A percentile compares a stretch with the other conserved stretches of the same genome.
These are phyloP conservation scores for Epinotia ramella DNA, from an alignment of 2,888 invertebrate genomes.

Conservation along the genomic window DNA sequence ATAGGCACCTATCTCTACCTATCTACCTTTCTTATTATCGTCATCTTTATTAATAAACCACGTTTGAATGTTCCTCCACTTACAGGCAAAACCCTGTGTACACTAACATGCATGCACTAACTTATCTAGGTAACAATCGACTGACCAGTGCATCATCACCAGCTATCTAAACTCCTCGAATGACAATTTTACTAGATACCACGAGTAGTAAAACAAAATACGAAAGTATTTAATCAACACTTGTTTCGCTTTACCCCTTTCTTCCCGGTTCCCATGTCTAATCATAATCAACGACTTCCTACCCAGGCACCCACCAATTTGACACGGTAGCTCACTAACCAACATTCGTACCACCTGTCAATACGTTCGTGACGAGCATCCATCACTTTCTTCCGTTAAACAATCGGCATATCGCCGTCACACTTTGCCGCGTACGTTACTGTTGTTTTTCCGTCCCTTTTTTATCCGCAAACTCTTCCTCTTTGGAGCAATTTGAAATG, in stretches of 20 bases:
- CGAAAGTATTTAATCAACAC: conserved; percentile 20
- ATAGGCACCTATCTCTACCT: no score
- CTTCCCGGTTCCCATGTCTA: conserved; percentile 54
- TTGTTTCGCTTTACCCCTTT: conserved; percentile 38
- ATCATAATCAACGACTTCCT: conserved; percentile 52
- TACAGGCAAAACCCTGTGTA: not conserved
- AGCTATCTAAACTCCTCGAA: not conserved
- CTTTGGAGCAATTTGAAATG: conserved; percentile 72
- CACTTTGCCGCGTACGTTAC: conserved; percentile 70
- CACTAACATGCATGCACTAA: not conserved
- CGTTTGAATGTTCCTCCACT: not conserved
- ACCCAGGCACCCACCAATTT: conserved; percentile 55
- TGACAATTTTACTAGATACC: not conserved
- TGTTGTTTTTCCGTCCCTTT: conserved; percentile 60
- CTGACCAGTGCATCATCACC: not conserved
- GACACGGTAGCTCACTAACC: conserved; percentile 69
- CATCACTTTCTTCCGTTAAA: conserved; percentile 69
- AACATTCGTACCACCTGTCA: conserved; percentile 65
- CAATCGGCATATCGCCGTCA: conserved; percentile 65
- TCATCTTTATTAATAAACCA: no score
- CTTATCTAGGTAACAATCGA: not conserved
- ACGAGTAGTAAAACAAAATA: not conserved
- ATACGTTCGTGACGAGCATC: conserved; percentile 62
- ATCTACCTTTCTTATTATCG: no score
- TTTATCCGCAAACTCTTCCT: conserved; percentile 71